Evolutionary conservation across 2,888 invertebrate genomes (phyloP), one percentile per base, ranked within the genome.

Genomic region (Ectropis crepuscularia): DNA sequence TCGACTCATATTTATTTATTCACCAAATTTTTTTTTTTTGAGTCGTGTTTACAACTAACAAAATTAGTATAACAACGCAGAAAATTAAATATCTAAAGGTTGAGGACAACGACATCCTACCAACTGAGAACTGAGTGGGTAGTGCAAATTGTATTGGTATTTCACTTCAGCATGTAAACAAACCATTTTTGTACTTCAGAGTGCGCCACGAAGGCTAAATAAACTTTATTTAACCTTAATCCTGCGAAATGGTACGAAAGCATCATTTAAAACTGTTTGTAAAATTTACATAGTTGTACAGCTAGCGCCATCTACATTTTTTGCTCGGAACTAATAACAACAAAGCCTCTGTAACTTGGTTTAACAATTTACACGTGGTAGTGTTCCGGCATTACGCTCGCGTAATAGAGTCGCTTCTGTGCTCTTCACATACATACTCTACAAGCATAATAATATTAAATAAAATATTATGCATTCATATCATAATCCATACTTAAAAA

Each of bases 261-360:
- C 9, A 37, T 47, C 28, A 6, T 48, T 48, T 36, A 2, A 10
- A 48, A n/a, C 6, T 36, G n/a, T 28, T 8, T 47, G n/a, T 49
- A 6, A n/a, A 37, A 5, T 36, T 48, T 48, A 6, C 10, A 38
- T 12, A 7, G 11, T 7, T 41, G 8, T 38, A 63, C 57, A 12
- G 12, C 45, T 53, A 47, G 55, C 70, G 72, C 72, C 69, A 72
- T 68, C 72, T 70, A 50, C 62, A 28, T 6, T 2, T 46, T 28
- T n/a, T 16, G 16, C 28, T 6, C 9, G 39, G 68, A 51, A 72
- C 65, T 69, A 53, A n/a, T 39, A 64, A 67, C 67, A 66, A 69
- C 61, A 60, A 47, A 55, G 37, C 48, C 36, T 58, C 36, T 10
- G 42, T 10, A 8, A 39, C n/a, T 16, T 28, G 37, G n/a, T 28